phyloP scores from a whole-genome alignment of 2,797 vertebrate genomes.

The Falco berigora region DNA sequence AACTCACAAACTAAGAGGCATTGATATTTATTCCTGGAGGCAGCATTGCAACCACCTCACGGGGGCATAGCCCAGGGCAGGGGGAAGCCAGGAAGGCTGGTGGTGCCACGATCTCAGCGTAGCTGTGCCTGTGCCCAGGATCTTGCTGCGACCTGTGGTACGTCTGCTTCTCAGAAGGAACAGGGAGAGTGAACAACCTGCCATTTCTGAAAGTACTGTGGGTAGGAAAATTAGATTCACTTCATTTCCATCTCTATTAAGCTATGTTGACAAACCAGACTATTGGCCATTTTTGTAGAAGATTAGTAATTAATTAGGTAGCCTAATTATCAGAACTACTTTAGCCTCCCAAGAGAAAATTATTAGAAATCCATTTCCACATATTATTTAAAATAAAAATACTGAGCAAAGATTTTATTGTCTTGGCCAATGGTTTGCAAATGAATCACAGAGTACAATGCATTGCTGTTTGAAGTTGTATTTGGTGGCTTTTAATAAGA shows the following conservation, averaged over 20 bases:
- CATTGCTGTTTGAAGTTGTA: not conserved
- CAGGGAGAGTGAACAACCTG: not conserved
- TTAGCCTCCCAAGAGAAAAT: not conserved
- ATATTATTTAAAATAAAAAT: conserved; percentile 18
- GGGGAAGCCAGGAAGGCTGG: not conserved
- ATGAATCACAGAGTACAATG: not conserved
- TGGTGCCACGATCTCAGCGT: not conserved
- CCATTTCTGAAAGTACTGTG: not conserved
- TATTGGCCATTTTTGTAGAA: not conserved
- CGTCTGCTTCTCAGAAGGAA: not conserved
- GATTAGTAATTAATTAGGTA: conserved; percentile 17
- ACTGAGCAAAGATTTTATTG: not conserved
- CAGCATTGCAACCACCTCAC: not conserved
- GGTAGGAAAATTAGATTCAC: not conserved
- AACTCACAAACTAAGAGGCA: not conserved
- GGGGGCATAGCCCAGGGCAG: not conserved
- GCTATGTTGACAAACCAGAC: not conserved
- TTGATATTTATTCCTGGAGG: not conserved
- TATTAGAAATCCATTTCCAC: not conserved
- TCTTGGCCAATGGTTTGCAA: not conserved
- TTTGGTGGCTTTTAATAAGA: conserved; percentile 11
- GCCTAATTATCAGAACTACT: not conserved
- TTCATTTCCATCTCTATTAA: not conserved
- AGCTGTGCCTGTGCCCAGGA: not conserved
- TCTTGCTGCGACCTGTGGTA: not conserved